Evolutionary conservation across 2,113 vertebrate genomes (phyloP).

Genomic region (Pampusana beccarii): DNA sequence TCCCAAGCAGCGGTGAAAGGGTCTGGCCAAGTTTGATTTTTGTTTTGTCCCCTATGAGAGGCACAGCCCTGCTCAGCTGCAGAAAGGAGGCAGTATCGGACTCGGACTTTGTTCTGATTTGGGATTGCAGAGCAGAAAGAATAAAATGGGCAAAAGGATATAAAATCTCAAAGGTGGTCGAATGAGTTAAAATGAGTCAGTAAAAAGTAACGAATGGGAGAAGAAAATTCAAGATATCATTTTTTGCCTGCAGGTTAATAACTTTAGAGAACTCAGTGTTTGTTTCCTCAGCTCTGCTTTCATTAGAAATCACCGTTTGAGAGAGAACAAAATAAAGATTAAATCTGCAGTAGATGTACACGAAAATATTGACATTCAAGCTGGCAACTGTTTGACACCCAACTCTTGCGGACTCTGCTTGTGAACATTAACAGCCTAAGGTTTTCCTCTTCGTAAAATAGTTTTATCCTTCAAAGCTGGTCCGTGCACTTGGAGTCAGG

Average conservation of each 20-base stretch:
- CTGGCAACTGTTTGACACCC: rapidly evolving
- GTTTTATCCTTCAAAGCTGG: not conserved
- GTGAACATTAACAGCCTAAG: not conserved
- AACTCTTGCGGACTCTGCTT: not conserved
- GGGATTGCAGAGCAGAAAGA: not conserved
- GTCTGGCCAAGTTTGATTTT: not conserved
- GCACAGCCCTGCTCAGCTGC: not conserved
- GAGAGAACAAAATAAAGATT: not conserved
- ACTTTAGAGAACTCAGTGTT: not conserved
- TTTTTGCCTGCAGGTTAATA: not conserved
- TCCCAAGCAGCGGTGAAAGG: not conserved
- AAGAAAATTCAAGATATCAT: not conserved
- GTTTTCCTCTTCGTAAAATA: not conserved
- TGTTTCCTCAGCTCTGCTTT: not conserved
- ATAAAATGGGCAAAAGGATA: not conserved
- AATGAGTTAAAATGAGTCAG: not conserved
- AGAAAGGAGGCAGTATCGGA: not conserved
- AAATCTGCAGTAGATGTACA: not conserved
- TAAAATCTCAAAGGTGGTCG: not conserved
- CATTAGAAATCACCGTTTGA: not conserved
- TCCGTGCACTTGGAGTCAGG: not conserved
- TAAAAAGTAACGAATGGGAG: not conserved
- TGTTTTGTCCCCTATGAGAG: not conserved
- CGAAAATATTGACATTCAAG: not conserved
- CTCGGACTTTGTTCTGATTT: not conserved